Base-by-base conservation (phyloP, 2,113 vertebrate species). In the Daphoenositta chrysoptera region DNA sequence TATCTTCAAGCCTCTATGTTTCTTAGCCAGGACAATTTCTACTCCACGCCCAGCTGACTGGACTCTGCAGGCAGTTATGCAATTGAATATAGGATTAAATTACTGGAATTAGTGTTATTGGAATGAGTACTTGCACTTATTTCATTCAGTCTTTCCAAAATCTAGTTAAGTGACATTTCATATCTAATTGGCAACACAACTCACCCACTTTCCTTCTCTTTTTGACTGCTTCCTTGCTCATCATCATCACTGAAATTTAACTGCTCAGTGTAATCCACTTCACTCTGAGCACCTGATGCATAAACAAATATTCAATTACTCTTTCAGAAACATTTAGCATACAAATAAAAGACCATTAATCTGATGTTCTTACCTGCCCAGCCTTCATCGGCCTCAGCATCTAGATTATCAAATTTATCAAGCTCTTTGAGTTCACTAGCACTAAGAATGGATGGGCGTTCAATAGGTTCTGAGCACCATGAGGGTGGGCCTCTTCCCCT, bases 221-320 rank as follows among this genome's bases (percentile, higher is more conserved):
- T 99, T 66, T 98, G 98, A 95, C 96, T 96, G 80, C 98, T 97
- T 93, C 99, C 99, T 97, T 99, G 99, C 40, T 99, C 99, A 83
- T 99, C 99, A 57, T 99, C 99, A 44, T 99, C 99, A 80, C 99
- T 99, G 97, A 99, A 99, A 96, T 99, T 99, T 33, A 99, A 96
- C 96, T 99, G 99, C 90, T 99, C 99, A 5, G 99, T 99, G 91
- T 99, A 99, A 97, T 99, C 99, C 71, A 99, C 99, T 97, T 99
- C 99, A 98, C 99, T 99, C 92, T 99, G 99, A 93, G 99, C 99
- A 96, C 99, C 99, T 99, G 95, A 78, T 19, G 42, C 83, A 94
- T 22, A 45, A 95, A 37, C 28, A 79, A 92, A 91, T 12, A 80
- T 15, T 91, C 37, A 75, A 39, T 44, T 88, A 82, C 83, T 23